These are phyloP conservation scores for Iphiclides podalirius DNA, from an alignment of 2,888 invertebrate species.

Conservation along the genomic window DNA sequence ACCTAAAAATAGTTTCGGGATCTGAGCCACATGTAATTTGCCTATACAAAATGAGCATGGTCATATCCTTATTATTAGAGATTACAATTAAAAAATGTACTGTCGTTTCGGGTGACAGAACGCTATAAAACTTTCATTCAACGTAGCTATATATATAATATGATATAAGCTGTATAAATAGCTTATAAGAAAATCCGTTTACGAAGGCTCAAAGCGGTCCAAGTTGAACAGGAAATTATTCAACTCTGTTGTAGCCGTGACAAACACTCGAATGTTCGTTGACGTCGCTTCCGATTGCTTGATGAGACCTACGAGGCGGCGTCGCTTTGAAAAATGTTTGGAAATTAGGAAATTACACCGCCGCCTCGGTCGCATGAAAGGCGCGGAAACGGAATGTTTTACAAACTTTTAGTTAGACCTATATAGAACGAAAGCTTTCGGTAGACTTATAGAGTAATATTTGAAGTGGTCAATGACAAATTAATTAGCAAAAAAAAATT, in stretches of 20 bases:
- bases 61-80: no score
- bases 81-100: no score
- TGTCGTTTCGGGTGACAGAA: no score
- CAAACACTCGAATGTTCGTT: slow-evolving; percentile 55
- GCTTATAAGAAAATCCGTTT: slow-evolving; percentile 51
- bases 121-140: slow-evolving; percentile 4
- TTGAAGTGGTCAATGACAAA: no score
- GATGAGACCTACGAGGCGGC: slow-evolving; percentile 63
- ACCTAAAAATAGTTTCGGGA: no score
- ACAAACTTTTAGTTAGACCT: neutral
- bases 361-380: slow-evolving; percentile 56
- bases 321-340: slow-evolving; percentile 64
- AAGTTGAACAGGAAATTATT: slow-evolving; percentile 72
- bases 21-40: no score
- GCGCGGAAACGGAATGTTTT: slow-evolving; percentile 49
- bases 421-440: no score
- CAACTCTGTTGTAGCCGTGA: slow-evolving; percentile 56
- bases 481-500: no score
- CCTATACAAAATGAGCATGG: no score
- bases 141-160: no score
- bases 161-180: no score
- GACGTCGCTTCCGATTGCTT: slow-evolving; percentile 72
- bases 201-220: slow-evolving; percentile 62
- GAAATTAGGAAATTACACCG: slow-evolving; percentile 76
- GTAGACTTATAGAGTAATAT: no score